A percentile compares a stretch with the other conserved stretches of the same genome.
Conservation (phyloP, 2,113 vertebrate species). For the Todiramphus chloris region DNA sequence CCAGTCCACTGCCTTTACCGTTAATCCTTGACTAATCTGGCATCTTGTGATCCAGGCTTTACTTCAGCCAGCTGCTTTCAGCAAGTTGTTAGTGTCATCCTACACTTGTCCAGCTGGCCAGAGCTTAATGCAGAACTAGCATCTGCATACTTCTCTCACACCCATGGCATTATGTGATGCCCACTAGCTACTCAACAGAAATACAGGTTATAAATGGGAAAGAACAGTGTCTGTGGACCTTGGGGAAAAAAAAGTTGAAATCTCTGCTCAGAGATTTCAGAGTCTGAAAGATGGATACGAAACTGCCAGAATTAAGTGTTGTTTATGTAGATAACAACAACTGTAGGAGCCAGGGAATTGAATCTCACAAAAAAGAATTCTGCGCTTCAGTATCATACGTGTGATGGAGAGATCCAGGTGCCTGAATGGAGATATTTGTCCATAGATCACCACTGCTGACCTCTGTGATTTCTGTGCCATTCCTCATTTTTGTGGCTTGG, state of each 20-base stretch:
- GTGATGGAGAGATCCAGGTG: neutral
- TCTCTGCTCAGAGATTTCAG: neutral
- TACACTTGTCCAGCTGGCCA: conserved; percentile 29
- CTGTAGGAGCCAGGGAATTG: neutral
- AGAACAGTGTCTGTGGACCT: neutral
- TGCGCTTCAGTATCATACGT: neutral
- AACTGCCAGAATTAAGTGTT: neutral
- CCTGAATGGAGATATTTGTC: neutral
- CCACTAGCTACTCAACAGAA: neutral
- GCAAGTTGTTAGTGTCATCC: neutral
- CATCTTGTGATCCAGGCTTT: conserved; percentile 1
- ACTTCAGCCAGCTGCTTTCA: conserved; percentile 34
- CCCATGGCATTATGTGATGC: neutral
- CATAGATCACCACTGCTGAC: neutral
- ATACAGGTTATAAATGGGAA: neutral
- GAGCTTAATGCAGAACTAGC: neutral
- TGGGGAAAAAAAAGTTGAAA: neutral
- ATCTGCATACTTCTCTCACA: neutral
- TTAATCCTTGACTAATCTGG: conserved; percentile 10
- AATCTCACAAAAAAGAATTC: neutral
- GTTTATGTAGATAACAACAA: neutral
- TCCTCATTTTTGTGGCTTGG: neutral
- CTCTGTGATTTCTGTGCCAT: neutral
- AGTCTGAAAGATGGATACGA: neutral
- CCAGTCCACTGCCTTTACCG: neutral